Conservation (phyloP, 2,888 invertebrate genomes). For the Hedya salicella region DNA sequence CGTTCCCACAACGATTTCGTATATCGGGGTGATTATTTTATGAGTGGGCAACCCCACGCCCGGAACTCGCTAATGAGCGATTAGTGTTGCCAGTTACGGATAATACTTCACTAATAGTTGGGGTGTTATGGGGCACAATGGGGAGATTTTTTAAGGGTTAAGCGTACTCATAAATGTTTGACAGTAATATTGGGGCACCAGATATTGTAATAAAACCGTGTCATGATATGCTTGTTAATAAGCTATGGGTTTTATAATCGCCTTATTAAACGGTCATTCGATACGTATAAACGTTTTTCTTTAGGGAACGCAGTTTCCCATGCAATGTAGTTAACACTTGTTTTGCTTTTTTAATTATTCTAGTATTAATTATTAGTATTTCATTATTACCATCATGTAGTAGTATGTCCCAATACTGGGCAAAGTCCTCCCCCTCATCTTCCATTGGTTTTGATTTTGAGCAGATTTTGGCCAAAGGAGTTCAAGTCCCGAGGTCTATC, state of each 20-base stretch:
- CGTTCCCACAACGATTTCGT: slow-evolving; percentile 61
- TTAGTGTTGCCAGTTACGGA: slow-evolving; percentile 82
- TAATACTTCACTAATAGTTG: slow-evolving; percentile 77
- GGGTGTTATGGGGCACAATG: slow-evolving; percentile 62
- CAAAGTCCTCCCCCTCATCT: no score
- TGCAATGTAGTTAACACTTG: no score
- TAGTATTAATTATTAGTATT: no score
- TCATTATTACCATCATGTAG: no score
- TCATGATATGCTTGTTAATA: slow-evolving; percentile 33
- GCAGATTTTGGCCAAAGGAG: no score
- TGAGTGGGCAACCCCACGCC: slow-evolving; percentile 58
- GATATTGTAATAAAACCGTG: slow-evolving; percentile 31
- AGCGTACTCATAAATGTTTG: slow-evolving; percentile 42
- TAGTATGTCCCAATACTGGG: no score
- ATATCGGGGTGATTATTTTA: slow-evolving; percentile 52
- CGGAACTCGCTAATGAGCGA: slow-evolving; percentile 81
- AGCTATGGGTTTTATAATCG: slow-evolving; percentile 36
- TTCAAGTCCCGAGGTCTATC: no score
- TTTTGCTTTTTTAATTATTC: no score
- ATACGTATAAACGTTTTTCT: not conserved
- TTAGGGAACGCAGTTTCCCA: not conserved
- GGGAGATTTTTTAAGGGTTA: slow-evolving; percentile 43
- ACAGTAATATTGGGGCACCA: slow-evolving; percentile 36
- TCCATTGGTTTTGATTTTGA: no score
- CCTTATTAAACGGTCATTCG: slow-evolving; percentile 16